Conservation (phyloP, 2,888 invertebrate species). For the Aradus depressus region DNA sequence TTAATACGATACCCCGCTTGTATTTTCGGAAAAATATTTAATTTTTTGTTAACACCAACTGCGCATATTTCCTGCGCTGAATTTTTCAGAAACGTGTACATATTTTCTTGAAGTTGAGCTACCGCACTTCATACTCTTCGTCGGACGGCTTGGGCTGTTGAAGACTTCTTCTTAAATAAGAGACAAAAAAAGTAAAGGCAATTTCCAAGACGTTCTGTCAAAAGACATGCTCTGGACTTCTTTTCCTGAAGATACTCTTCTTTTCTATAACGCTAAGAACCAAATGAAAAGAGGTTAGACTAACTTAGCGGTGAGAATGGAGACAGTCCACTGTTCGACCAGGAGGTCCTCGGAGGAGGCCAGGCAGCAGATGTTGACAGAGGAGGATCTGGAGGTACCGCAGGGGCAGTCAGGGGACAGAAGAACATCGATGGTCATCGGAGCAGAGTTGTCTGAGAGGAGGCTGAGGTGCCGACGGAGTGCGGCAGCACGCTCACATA, state of each 20-base stretch:
- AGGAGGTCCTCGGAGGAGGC: slow-evolving; percentile 48
- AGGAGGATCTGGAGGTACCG: slow-evolving; percentile 36
- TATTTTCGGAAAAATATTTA: too few relatives aligned
- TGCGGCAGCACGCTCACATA: slow-evolving; percentile 46
- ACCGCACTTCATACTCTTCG: too few relatives aligned
- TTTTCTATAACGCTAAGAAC: too few relatives aligned
- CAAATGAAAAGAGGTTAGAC: too few relatives aligned
- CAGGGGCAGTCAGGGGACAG: slow-evolving; percentile 61
- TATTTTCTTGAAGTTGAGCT: too few relatives aligned
- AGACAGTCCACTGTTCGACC: slow-evolving; percentile 74
- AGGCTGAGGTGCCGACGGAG: slow-evolving; percentile 46
- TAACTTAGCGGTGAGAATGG: slow-evolving; percentile 49
- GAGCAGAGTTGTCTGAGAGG: slow-evolving; percentile 58
- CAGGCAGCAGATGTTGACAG: slow-evolving; percentile 37
- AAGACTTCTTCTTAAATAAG: background rate
- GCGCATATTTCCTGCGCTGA: too few relatives aligned
- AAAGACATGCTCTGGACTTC: too few relatives aligned
- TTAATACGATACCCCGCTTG: too few relatives aligned
- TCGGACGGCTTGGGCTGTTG: too few relatives aligned
- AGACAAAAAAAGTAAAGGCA: background rate
- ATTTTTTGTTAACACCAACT: too few relatives aligned
- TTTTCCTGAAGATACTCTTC: too few relatives aligned
- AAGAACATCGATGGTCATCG: slow-evolving; percentile 70
- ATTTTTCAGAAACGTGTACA: too few relatives aligned
- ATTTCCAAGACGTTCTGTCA: background rate